Evolutionary conservation across 1,140 invertebrate genomes (phyloP).

Genomic region (Aphelenchoides avenae): DNA sequence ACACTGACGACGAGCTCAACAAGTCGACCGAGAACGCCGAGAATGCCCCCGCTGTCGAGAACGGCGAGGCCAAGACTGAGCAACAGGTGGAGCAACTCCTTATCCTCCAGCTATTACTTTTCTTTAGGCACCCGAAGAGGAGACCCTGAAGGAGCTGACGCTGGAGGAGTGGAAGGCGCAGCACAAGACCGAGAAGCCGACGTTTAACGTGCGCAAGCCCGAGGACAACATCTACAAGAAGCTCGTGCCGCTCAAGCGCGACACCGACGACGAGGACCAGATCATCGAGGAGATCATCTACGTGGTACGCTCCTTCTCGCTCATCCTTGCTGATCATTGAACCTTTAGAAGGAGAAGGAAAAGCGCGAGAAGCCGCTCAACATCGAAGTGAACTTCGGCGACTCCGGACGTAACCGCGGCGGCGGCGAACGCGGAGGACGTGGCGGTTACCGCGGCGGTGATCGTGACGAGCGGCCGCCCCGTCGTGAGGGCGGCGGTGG

Average conservation of each 20-base stretch:
- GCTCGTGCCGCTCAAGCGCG: conserved; percentile 29
- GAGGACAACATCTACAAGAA: conserved; percentile 34
- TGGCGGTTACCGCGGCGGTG: conserved; percentile 6
- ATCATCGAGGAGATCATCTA: conserved; percentile 16
- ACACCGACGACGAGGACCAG: conserved; percentile 20
- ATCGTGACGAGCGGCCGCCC: background rate
- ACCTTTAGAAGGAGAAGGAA: conserved; percentile 27
- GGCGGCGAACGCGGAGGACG: conserved; percentile 15
- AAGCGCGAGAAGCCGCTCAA: conserved; percentile 30
- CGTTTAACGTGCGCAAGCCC: conserved; percentile 29
- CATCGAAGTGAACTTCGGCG: conserved; percentile 32
- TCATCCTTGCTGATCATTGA: background rate
- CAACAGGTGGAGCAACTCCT: background rate
- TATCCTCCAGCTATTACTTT: background rate
- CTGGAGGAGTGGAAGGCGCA: conserved; percentile 43
- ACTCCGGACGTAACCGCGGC: conserved; percentile 10
- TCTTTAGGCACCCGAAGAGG: conserved; percentile 8
- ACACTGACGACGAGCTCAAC: conserved; percentile 15
- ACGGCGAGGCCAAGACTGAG: background rate
- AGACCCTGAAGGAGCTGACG: conserved; percentile 20
- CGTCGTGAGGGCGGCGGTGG: conserved; percentile 17
- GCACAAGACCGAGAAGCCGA: conserved; percentile 11
- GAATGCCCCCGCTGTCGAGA: conserved; percentile 9
- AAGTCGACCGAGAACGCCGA: background rate
- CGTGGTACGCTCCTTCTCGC: background rate